Evolutionary conservation across 2,113 vertebrate species (phyloP).

Genomic region (Phylloscopus trochilus): DNA sequence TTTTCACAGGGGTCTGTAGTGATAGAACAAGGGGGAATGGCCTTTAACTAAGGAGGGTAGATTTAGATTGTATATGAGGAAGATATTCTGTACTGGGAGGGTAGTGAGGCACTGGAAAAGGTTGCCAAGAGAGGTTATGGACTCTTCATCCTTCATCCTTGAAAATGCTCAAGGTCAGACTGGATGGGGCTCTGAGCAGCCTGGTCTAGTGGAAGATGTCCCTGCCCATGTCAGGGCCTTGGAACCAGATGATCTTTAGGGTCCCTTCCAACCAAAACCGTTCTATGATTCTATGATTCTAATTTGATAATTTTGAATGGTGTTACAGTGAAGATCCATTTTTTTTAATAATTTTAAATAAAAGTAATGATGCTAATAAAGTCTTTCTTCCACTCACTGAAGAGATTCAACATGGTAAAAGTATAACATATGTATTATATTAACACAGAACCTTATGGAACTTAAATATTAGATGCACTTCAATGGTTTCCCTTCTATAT

Average conservation of each 20-base stretch:
- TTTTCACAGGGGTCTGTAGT: neutral
- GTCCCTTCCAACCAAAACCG: rapidly evolving
- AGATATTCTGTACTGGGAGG: neutral
- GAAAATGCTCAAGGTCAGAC: neutral
- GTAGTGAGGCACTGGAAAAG: neutral
- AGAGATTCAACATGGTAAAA: neutral
- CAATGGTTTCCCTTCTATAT: neutral
- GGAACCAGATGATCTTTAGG: neutral
- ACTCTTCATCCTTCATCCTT: neutral
- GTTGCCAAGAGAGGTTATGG: neutral
- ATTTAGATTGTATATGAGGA: neutral
- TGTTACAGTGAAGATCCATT: neutral
- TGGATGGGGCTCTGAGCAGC: neutral
- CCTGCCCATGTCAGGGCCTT: neutral
- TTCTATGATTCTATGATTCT: neutral
- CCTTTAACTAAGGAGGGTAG: neutral
- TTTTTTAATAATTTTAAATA: neutral
- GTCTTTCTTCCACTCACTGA: neutral
- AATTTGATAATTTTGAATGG: neutral
- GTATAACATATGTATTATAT: neutral
- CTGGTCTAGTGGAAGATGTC: neutral
- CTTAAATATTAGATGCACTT: neutral
- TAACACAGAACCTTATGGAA: neutral
- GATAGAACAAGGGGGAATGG: neutral
- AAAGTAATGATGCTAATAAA: neutral